Base-by-base conservation (phyloP, 1,140 invertebrate species). In the Camponotus pennsylvanicus region DNA sequence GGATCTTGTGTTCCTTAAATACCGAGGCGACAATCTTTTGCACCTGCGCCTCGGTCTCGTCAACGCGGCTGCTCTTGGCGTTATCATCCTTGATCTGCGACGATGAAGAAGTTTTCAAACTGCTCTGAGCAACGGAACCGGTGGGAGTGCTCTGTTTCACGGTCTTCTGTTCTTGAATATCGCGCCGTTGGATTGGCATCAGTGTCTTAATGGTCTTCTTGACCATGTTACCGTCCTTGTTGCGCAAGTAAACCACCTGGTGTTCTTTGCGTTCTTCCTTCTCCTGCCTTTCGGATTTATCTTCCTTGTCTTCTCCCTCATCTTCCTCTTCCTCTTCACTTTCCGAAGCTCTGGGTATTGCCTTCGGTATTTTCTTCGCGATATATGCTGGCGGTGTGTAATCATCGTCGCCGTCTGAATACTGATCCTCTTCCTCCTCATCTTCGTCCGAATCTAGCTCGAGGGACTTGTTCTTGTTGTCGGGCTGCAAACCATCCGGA, bases 131-230 rank as follows among this genome's bases (percentile, higher is more conserved):
- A 37, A 57, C 71, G 3, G 49, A 77, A n/a, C n/a, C 8, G 2
- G 80, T 27, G 3, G 34, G 1, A 37, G 84, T 0, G 42, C 4
- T 40, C 37, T 86, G 66, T 64, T 90, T 83, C 15, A 69, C 1
- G n/a, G 34, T 6, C 61, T 91, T 93, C 0, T 52, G 45, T 7
- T 94, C 93, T 4, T 92, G 76, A 6, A 86, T 49, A 13, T 95
- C 93, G 52, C 92, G 89, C 45, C 93, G 92, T 73, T 93, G 93
- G 73, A 95, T 94, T 0, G 95, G 95, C 94, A 95, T 95, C 27
- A 95, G 49, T 0, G 95, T 95, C 57, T 95, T 95, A 6, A 95
- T 95, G 0, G 94, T 95, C 69, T 95, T 95, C 66, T 95, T 95
- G 9, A 95, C 83, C 57, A 95, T 91, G 34, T 91, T 94, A 0